Base-by-base conservation (phyloP, 2,113 vertebrate genomes). In the Sarotherodon lohbergeri region DNA sequence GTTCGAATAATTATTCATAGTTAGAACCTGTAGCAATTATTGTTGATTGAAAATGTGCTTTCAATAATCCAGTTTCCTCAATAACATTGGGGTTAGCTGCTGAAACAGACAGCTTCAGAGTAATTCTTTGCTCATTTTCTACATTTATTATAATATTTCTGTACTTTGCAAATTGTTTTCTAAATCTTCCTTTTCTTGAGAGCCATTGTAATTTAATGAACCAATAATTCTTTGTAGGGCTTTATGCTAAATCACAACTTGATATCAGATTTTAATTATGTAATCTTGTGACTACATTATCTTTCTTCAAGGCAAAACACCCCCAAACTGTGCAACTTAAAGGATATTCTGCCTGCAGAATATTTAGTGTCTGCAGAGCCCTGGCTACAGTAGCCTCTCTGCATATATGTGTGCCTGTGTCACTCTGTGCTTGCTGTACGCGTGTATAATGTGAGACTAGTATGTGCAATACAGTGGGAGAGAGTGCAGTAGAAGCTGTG, bases 261-360 rank as follows among this genome's bases (percentile, higher is more conserved):
- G 52, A 78, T 87, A 78, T 86, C 92, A 83, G 90, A 22, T 81
- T 68, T 91, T 82, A 91, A 81, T 88, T 73, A 76, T 86, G 92
- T 83, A 88, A 92, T 92, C 82, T 83, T 54, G 92, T 92, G 24
- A 5, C 4, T 32, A 19, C 57, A 89, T 63, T 66, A 88, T 55
- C 52, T 46, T 86, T 81, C 84, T 93, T 71, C 89, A 86, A 79
- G 57, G 24, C 80, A 88, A 96, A 96, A 19, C 97, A 5, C 5
- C 63, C 19, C 63, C 7, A 68, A 68, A 96, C 96, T 96, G 97
- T 92, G 96, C 94, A 93, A 95, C 95, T 94, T 96, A 90, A 91
- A 95, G 92, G 92, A 89, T 92, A 93, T 95, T 96, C 92, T 94
- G 90, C 93, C 95, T 95, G 95, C 95, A 96, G 39, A 43, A 61